A percentile compares a stretch with the other conserved stretches of the same genome.
phyloP scores from a whole-genome alignment of 2,888 invertebrate genomes.

The Horisme vitalbata region DNA sequence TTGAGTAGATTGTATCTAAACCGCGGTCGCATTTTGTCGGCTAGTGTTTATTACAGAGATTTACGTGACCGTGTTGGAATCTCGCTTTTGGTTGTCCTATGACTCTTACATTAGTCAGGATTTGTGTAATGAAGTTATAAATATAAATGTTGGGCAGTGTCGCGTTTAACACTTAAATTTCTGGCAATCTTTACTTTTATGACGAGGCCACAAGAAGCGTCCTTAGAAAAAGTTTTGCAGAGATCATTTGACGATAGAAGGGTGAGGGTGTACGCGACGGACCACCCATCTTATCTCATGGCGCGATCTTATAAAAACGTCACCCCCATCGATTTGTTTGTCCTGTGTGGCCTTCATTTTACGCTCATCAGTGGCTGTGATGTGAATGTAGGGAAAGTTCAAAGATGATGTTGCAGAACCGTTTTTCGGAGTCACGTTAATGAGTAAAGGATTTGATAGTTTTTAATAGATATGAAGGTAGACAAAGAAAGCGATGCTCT shows the following conservation, averaged over 20 bases:
- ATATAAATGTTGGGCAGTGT: neutral
- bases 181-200: neutral
- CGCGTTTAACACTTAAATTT: neutral
- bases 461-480: no score
- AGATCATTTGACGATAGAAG: constrained; percentile 12
- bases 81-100: constrained; percentile 41
- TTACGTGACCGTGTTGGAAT: constrained; percentile 57
- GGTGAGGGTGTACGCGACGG: constrained; percentile 44
- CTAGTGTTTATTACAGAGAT: constrained; percentile 57
- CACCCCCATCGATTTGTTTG: constrained; percentile 67
- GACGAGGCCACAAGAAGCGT: no score
- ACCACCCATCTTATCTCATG: constrained; percentile 72
- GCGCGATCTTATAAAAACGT: constrained; percentile 70
- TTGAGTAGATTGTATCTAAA: constrained; percentile 49
- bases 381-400: constrained; percentile 44
- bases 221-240: constrained; percentile 1
- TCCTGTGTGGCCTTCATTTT: constrained; percentile 74
- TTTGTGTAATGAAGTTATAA: constrained; percentile 16
- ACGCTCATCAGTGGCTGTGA: constrained; percentile 55
- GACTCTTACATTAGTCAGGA: constrained; percentile 17
- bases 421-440: constrained; percentile 4
- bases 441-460: constrained; percentile 10
- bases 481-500: no score
- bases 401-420: constrained; percentile 19
- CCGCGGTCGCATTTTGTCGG: constrained; percentile 48